Conservation (phyloP, 2,113 vertebrate species). For the Formicarius rufipectus region DNA sequence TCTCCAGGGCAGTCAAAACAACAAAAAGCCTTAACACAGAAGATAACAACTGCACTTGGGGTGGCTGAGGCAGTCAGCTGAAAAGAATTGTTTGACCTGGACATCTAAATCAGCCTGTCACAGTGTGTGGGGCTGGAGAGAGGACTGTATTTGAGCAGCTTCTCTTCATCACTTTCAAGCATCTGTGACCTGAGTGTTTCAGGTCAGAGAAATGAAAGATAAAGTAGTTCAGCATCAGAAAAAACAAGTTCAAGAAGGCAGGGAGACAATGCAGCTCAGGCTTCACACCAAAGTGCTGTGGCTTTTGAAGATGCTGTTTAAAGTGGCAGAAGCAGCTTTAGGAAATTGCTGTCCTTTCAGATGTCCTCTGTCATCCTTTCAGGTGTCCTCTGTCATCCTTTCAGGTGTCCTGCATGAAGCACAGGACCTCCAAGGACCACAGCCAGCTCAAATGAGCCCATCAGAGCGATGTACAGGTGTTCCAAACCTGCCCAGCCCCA, state of each 20-base stretch:
- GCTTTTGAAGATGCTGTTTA: neutral
- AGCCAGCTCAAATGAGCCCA: neutral
- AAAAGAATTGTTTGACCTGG: neutral
- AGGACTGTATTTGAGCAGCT: neutral
- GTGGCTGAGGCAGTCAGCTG: neutral
- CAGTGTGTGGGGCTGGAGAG: neutral
- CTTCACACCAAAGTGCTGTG: neutral
- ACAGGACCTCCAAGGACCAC: neutral
- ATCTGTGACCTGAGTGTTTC: neutral
- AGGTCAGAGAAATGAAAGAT: neutral
- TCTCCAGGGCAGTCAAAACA: neutral
- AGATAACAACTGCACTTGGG: neutral
- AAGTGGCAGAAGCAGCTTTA: neutral
- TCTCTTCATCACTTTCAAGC: neutral
- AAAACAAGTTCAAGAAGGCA: slow-evolving; percentile 5
- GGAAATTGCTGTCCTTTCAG: too few species aligned
- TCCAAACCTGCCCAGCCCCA: neutral
- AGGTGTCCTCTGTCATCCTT: neutral
- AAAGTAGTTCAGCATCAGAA: neutral
- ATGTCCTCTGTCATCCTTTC: neutral
- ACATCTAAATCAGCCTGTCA: slow-evolving; percentile 27
- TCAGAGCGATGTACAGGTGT: neutral
- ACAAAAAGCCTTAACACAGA: neutral
- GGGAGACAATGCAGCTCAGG: neutral
- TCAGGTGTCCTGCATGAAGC: neutral